Conservation (phyloP, 1,140 invertebrate genomes). For the Drosophila triauraria region DNA sequence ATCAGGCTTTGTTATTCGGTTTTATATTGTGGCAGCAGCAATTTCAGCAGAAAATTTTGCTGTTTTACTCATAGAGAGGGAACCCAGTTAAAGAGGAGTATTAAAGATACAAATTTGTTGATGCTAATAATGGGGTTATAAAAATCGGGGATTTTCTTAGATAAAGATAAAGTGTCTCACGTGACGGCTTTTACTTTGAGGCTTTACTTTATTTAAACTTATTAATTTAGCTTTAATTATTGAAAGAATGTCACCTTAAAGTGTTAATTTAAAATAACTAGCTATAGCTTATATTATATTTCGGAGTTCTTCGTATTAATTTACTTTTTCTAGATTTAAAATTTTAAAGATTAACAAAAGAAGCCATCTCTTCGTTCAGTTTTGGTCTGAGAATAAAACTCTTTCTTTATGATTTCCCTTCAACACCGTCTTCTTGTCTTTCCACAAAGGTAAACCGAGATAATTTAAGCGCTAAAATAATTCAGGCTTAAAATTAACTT, state of each 20-base stretch:
- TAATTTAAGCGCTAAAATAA: slow-evolving; percentile 31
- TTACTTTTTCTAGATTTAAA: too few species aligned
- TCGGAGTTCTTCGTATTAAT: too few species aligned
- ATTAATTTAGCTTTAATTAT: too few species aligned
- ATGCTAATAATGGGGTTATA: too few species aligned
- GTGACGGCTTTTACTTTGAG: too few species aligned
- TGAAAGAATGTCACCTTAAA: too few species aligned
- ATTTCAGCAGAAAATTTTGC: not conserved
- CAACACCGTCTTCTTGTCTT: not conserved
- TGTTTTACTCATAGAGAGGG: not conserved
- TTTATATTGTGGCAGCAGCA: slow-evolving; percentile 2
- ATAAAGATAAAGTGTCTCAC: too few species aligned
- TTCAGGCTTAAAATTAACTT: slow-evolving; percentile 37
- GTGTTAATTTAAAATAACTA: too few species aligned
- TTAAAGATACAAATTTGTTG: not conserved
- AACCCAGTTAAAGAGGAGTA: not conserved
- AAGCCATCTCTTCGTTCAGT: not conserved
- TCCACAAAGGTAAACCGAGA: slow-evolving; percentile 9
- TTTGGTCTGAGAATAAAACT: not conserved
- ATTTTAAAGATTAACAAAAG: not conserved
- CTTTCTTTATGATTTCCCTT: not conserved
- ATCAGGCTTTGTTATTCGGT: slow-evolving; percentile 28
- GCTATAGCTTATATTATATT: too few species aligned
- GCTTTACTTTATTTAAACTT: too few species aligned
- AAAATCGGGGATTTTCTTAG: too few species aligned